A percentile compares a stretch with the other conserved stretches of the same genome.
phyloP scores from a whole-genome alignment of 2,797 vertebrate genomes.

The Mormyrus hasselquistii region DNA sequence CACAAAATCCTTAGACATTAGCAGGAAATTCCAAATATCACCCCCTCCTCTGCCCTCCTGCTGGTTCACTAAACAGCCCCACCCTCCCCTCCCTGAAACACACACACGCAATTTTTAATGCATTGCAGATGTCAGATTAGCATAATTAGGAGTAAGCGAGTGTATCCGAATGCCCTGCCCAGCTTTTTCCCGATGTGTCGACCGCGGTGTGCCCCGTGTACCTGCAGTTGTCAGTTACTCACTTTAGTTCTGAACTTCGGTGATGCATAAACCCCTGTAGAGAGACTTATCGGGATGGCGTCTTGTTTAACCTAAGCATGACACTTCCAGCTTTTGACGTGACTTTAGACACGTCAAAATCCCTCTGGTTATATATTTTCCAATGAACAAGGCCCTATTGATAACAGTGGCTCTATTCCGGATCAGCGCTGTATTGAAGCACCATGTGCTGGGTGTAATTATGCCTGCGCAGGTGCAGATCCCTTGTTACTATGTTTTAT shows the following conservation, averaged over 20 bases:
- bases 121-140: conserved; percentile 6
- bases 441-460: background rate
- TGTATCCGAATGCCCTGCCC: conserved; percentile 7
- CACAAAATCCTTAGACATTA: conserved; percentile 1
- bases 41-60: background rate
- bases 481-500: background rate
- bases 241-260: background rate
- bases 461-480: background rate
- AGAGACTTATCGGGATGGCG: background rate
- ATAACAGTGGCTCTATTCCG: background rate
- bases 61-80: background rate
- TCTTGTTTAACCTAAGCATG: background rate
- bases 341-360: background rate
- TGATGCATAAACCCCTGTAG: background rate
- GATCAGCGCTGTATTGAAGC: background rate
- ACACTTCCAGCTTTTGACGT: background rate
- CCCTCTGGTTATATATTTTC: background rate
- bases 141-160: conserved; percentile 3
- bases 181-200: background rate
- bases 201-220: background rate
- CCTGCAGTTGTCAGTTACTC: background rate
- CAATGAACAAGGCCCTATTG: background rate
- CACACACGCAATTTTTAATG: conserved; percentile 1
- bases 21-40: conserved; percentile 6
- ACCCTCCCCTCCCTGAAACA: background rate